Evolutionary conservation across 2,797 vertebrate genomes (phyloP).

Genomic region (Xiphorhynchus erythropygius): DNA sequence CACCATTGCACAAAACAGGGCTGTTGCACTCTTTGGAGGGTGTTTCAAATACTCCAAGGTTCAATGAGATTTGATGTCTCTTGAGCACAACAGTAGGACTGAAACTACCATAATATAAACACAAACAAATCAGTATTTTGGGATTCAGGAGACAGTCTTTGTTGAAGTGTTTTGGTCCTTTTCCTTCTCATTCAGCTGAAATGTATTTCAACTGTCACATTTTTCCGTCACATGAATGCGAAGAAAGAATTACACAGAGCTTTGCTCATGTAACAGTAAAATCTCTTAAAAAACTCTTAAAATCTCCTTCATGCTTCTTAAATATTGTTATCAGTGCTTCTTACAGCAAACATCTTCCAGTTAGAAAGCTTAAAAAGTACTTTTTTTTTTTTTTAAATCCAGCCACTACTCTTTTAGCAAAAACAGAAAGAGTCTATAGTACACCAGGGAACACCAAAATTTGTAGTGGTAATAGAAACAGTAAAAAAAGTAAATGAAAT

Average conservation of each 20-base stretch:
- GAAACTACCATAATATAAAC: background rate
- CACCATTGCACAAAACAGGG: rapidly evolving
- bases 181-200: background rate
- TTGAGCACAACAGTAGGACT: background rate
- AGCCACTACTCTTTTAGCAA: background rate
- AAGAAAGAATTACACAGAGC: background rate
- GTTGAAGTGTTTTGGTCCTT: background rate
- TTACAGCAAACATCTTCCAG: background rate
- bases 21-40: background rate
- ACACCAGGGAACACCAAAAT: background rate
- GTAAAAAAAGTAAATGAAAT: background rate
- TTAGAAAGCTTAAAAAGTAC: background rate
- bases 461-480: background rate
- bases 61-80: background rate
- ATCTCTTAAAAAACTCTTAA: too few relatives aligned
- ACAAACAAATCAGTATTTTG: background rate
- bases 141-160: background rate
- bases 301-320: background rate
- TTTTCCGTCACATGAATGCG: background rate
- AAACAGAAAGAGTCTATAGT: background rate
- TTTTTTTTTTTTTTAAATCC: background rate
- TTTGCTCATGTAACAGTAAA: background rate
- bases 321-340: background rate
- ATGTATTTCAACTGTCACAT: background rate
- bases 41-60: background rate